Conservation (phyloP, 1,140 invertebrate genomes). For the Gonatopus flavifemur region DNA sequence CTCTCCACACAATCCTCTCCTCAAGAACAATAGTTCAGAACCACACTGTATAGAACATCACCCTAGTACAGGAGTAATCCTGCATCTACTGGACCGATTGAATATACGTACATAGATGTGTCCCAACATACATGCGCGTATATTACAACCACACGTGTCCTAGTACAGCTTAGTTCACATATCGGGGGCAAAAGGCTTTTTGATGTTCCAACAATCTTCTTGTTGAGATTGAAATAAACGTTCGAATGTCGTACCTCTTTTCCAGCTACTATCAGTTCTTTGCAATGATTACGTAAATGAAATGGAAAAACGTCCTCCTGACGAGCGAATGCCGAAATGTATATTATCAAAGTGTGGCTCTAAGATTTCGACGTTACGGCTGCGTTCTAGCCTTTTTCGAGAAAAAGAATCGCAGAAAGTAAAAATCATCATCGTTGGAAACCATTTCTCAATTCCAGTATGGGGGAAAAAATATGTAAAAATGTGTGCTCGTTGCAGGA, state of each 20-base stretch:
- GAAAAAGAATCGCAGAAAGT: too few species aligned
- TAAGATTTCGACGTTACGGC: too few species aligned
- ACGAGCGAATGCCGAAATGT: not conserved
- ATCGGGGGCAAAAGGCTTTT: slow-evolving; percentile 25
- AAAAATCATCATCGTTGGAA: too few species aligned
- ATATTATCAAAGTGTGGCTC: not conserved
- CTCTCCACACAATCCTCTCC: slow-evolving; percentile 1
- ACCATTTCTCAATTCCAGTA: too few species aligned
- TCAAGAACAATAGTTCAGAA: slow-evolving; percentile 23
- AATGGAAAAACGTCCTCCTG: too few species aligned
- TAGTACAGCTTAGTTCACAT: slow-evolving; percentile 29
- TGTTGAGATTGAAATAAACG: slow-evolving; percentile 23
- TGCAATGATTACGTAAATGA: too few species aligned
- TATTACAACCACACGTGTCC: slow-evolving; percentile 3
- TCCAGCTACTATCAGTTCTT: too few species aligned
- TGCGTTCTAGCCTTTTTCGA: too few species aligned
- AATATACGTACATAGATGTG: slow-evolving; percentile 16
- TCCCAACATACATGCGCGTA: too few species aligned
- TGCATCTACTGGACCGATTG: slow-evolving; percentile 25
- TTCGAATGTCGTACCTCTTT: slow-evolving; percentile 11
- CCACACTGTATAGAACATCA: slow-evolving; percentile 10
- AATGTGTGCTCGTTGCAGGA: too few species aligned
- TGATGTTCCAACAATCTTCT: slow-evolving; percentile 25
- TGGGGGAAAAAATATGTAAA: too few species aligned
- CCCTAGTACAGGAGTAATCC: slow-evolving; percentile 27